These are phyloP conservation scores for Metaphire vulgaris DNA, from an alignment of 1,140 invertebrate genomes.

Conservation along the genomic window DNA sequence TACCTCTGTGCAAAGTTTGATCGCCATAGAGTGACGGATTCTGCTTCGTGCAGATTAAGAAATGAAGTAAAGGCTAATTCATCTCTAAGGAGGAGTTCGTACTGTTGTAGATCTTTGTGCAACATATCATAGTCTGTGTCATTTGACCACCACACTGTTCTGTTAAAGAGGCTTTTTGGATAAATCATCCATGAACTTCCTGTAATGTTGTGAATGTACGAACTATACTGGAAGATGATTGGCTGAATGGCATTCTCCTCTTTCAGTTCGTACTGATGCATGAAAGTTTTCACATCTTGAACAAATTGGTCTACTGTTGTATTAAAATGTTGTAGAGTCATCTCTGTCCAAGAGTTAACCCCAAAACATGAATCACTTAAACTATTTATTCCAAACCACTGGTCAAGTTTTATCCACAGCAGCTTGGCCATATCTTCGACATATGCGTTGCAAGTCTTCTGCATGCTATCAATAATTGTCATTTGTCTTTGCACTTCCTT, in stretches of 20 bases:
- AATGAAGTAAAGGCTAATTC: background rate
- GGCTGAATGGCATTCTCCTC: background rate
- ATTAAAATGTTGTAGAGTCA: background rate
- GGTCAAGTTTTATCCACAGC: background rate
- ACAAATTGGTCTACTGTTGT: background rate
- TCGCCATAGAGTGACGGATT: background rate
- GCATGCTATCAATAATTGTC: background rate
- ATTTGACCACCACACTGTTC: background rate
- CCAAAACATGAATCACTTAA: background rate
- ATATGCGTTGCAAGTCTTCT: background rate
- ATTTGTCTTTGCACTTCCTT: background rate
- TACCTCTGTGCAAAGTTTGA: background rate
- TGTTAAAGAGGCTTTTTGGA: background rate
- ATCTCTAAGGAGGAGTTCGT: background rate
- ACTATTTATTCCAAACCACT: background rate
- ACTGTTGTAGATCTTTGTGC: background rate
- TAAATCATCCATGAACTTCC: background rate
- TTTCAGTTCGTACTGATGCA: background rate
- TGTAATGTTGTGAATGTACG: background rate
- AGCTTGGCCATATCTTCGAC: background rate
- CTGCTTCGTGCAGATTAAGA: background rate
- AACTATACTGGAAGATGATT: background rate
- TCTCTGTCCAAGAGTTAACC: background rate
- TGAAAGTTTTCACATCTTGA: background rate
- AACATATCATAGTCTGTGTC: background rate